Base-by-base conservation (phyloP, 2,888 invertebrate species). In the Trissolcus japonicus region DNA sequence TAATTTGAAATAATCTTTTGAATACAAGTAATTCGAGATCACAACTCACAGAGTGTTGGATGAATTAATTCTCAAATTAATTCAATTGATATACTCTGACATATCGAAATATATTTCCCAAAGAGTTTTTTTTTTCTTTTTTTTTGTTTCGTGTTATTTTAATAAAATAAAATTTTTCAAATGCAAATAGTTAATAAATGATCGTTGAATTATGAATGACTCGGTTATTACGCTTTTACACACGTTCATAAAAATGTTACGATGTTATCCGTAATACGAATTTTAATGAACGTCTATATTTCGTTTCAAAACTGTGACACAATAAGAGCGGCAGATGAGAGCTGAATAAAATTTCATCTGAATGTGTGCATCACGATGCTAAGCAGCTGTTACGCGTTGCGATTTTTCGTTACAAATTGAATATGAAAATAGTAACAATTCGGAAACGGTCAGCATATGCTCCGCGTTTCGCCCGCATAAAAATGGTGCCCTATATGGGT, bases 401-500 rank as follows among this genome's bases (percentile, higher is more conserved):
- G 35, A 68, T 62, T 63, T 75, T 69, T 60, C 21, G 65, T 46
- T 51, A 60, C 9, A 65, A 68, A 56, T 51, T 57, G 61, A 63
- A 35, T 35, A 35, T 65, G 48, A 29, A 76, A 60, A 69, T 57
- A 54, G 57, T 25, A n/a, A 40, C 9, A 35, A 53, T 63, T 57
- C 43, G 29, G 16, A 51, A 29, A 74, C 35, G 46, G 41, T 41
- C 35, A 46, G 25, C 62, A 63, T 68, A 65, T 65, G 68, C 17
- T 59, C 50, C 48, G 50, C 48, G 6, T 59, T 65, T 75, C 54
- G 53, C 75, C 75, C 75, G 75, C 69, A 75, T 75, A 69, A 50
- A 69, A 69, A 60, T 69, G 46, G 51, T 57, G 13, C 6, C 53
- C 41, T 50, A 74, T 74, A 74, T 74, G 74, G 74, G 74, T 11